A percentile compares a stretch with the other conserved stretches of the same genome.
Evolutionary conservation across 2,888 invertebrate species (phyloP).

Genomic region (Fissipunctia ypsillon): DNA sequence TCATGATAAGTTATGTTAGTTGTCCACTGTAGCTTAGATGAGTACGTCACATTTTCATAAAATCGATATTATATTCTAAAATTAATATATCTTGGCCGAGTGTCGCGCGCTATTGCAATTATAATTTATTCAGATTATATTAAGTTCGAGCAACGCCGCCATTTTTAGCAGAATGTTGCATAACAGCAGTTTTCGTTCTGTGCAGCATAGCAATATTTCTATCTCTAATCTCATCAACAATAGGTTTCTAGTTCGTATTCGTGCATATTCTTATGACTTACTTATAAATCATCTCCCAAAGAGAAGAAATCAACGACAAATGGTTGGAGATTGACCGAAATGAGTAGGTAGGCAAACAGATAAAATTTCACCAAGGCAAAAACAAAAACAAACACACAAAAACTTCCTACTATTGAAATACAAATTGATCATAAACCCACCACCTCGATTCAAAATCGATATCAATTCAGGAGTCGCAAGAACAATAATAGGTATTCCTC

Average conservation of each 20-base stretch:
- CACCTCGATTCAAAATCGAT: neutral
- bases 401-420: neutral
- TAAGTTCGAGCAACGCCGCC: neutral
- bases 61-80: conserved; percentile 14
- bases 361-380: neutral
- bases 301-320: neutral
- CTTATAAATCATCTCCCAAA: neutral
- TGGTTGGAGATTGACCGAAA: neutral
- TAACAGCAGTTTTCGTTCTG: neutral
- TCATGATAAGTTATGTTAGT: neutral
- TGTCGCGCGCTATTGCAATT: conserved; percentile 10
- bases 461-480: neutral
- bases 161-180: conserved; percentile 9
- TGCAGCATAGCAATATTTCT: conserved; percentile 5
- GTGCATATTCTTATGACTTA: neutral
- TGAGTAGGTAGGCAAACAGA: neutral
- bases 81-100: neutral
- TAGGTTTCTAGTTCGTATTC: neutral
- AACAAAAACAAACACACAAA: too few species aligned
- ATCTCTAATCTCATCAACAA: neutral
- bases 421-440: neutral
- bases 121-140: conserved; percentile 27
- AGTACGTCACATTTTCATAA: conserved; percentile 21
- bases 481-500: neutral
- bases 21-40: conserved; percentile 5